Percentiles rank a stretch among this genome's conserved stretches.
phyloP scores from a whole-genome alignment of 1,140 invertebrate genomes.

The Asbolus verrucosus region DNA sequence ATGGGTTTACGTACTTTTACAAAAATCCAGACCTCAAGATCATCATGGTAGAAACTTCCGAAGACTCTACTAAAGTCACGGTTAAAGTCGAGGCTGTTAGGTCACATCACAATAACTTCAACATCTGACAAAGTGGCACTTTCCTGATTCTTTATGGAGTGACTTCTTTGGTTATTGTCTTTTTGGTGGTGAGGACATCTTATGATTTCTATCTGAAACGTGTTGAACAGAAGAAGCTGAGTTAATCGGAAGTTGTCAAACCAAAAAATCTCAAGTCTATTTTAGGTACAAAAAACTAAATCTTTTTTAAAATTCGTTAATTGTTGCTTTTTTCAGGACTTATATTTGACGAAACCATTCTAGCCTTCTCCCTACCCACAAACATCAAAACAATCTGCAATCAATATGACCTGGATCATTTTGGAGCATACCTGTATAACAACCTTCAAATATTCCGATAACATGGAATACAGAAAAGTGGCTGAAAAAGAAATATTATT shows the following conservation, averaged over 20 bases:
- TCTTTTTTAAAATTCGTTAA: too few species aligned
- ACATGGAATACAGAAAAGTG: conserved; percentile 81
- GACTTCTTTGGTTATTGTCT: conserved; percentile 67
- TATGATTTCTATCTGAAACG: conserved; percentile 68
- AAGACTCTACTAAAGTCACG: conserved; percentile 64
- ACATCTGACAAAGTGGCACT: conserved; percentile 75
- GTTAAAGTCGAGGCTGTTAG: conserved; percentile 71
- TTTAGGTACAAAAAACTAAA: too few species aligned
- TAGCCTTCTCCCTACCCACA: conserved; percentile 81
- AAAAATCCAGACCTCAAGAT: conserved; percentile 70
- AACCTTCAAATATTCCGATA: conserved; percentile 87
- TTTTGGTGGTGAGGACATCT: conserved; percentile 73
- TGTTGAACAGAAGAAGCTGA: conserved; percentile 50
- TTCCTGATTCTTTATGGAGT: conserved; percentile 69
- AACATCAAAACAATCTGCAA: conserved; percentile 85
- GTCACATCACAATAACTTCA: conserved; percentile 75
- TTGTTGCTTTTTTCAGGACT: too few species aligned
- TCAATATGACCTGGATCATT: conserved; percentile 94
- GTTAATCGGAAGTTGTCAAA: conserved; percentile 26
- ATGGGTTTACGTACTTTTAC: conserved; percentile 79
- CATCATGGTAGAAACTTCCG: conserved; percentile 70
- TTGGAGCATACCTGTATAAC: conserved; percentile 90
- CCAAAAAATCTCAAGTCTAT: not conserved
- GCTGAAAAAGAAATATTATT: conserved; percentile 85
- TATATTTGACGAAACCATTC: conserved; percentile 71